Conservation (phyloP, 2,888 invertebrate genomes). For the Plagodis dolabraria region DNA sequence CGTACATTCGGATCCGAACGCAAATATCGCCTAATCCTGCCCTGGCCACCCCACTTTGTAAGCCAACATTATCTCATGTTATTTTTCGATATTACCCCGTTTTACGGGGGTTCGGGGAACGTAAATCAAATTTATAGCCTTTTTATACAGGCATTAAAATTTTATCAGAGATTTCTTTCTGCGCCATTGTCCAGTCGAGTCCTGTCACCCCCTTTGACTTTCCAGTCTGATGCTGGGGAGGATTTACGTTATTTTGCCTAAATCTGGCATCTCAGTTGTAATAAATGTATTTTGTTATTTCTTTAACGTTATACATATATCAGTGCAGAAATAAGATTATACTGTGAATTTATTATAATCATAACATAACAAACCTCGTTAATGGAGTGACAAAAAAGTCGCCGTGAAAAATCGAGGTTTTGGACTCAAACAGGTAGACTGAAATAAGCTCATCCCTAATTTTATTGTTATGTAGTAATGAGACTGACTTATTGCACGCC, state of each 20-base stretch:
- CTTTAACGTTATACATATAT: no score
- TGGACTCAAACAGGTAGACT: no score
- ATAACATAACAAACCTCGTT: no score
- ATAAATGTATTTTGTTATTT: slow-evolving; percentile 10
- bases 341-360: no score
- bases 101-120: slow-evolving; percentile 70
- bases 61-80: slow-evolving; percentile 82
- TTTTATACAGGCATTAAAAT: slow-evolving; percentile 83
- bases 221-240: slow-evolving; percentile 48
- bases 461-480: no score
- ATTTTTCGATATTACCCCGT: slow-evolving; percentile 83
- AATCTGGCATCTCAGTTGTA: slow-evolving; percentile 5
- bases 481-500: no score
- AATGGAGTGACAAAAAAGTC: no score
- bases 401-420: no score
- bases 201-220: slow-evolving; percentile 63
- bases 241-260: slow-evolving; percentile 39
- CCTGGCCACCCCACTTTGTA: slow-evolving; percentile 64
- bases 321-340: neutral
- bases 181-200: slow-evolving; percentile 71
- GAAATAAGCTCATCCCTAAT: no score
- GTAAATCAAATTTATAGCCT: slow-evolving; percentile 84
- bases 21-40: slow-evolving; percentile 69
- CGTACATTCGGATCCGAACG: slow-evolving; percentile 46
- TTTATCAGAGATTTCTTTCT: slow-evolving; percentile 82